Conservation (phyloP, 2,113 vertebrate genomes). For the Marmota flaviventris region DNA sequence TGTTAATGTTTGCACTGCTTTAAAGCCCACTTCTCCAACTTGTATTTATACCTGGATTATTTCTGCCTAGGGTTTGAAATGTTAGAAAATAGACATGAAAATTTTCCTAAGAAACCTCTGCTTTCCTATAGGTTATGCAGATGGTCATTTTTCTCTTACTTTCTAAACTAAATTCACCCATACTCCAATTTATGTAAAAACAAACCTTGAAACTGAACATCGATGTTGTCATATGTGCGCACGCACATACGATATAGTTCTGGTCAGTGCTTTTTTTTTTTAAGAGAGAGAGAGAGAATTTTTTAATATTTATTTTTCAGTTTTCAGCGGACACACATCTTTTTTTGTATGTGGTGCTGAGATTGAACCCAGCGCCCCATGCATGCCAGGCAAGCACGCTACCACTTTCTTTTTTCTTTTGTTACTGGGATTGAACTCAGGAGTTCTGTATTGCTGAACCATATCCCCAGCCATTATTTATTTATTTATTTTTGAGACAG, state of each 20-base stretch:
- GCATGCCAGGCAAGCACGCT: too few relatives aligned
- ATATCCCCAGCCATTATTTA: neutral
- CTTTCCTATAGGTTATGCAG: neutral
- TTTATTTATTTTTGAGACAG: neutral
- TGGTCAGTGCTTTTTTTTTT: too few relatives aligned
- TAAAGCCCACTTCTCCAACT: neutral
- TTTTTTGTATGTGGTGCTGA: too few relatives aligned
- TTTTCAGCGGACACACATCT: too few relatives aligned
- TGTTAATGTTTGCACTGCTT: constrained; percentile 14
- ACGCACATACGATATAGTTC: too few relatives aligned
- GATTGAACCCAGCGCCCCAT: too few relatives aligned
- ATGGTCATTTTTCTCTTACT: neutral
- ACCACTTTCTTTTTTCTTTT: too few relatives aligned
- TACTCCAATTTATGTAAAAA: constrained; percentile 21
- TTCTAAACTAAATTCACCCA: constrained; percentile 1
- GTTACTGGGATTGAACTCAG: neutral
- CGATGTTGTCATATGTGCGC: neutral
- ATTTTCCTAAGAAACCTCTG: constrained; percentile 39
- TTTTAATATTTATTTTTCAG: too few relatives aligned
- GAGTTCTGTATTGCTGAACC: neutral
- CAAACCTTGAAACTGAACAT: neutral
- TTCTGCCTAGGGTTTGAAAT: constrained; percentile 54
- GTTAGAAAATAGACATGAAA: neutral
- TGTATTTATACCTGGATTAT: neutral
- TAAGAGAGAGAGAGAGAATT: too few relatives aligned